Conservation (phyloP, 2,888 invertebrate genomes). For the Callyntrura sp. region DNA sequence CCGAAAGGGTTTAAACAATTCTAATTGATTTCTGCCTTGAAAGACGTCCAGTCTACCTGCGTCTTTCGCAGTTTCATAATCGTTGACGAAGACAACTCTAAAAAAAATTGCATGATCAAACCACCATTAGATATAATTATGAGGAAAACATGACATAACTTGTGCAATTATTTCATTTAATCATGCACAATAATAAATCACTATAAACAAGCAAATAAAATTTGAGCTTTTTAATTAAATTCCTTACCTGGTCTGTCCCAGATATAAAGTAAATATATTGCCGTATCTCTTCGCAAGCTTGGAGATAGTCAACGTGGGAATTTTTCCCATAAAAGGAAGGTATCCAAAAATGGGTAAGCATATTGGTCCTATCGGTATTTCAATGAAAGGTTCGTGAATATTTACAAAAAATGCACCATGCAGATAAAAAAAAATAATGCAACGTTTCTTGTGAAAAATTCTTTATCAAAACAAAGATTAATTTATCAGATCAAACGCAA, state of each 20-base stretch:
- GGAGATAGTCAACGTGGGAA: slow-evolving; percentile 79
- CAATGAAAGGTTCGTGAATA: background rate
- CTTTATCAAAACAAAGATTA: too few species aligned
- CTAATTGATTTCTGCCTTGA: slow-evolving; percentile 79
- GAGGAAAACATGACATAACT: too few species aligned
- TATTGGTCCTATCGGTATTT: slow-evolving; percentile 74
- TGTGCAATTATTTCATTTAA: too few species aligned
- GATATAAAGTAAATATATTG: slow-evolving; percentile 77
- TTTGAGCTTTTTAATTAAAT: background rate
- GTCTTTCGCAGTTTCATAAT: slow-evolving; percentile 80
- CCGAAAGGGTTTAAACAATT: slow-evolving; percentile 74
- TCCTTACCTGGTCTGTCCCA: slow-evolving; percentile 80
- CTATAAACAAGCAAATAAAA: too few species aligned
- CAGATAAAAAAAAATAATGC: too few species aligned
- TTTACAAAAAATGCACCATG: background rate
- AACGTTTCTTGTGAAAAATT: too few species aligned
- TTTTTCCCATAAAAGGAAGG: slow-evolving; percentile 81
- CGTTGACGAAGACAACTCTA: slow-evolving; percentile 81
- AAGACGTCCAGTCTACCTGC: slow-evolving; percentile 79
- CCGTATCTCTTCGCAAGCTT: slow-evolving; percentile 80
- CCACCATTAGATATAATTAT: background rate
- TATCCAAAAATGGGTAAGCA: slow-evolving; percentile 82
- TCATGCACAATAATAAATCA: too few species aligned
- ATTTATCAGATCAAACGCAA: too few species aligned
- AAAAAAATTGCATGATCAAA: background rate